Base-by-base conservation (phyloP, 2,113 vertebrate species). In the Thunnus maccoyii region DNA sequence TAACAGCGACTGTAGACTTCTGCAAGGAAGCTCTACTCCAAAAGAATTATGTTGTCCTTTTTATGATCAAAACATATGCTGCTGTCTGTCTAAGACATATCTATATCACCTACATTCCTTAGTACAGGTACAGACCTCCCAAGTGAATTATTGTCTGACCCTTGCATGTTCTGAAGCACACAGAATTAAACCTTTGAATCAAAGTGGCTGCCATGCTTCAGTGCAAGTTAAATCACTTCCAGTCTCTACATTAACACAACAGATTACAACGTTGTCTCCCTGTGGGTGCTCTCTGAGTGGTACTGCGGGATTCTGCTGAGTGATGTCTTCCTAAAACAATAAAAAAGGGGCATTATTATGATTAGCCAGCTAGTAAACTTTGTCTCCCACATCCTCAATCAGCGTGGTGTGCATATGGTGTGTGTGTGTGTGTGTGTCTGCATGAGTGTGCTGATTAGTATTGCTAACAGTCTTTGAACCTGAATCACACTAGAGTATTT, bases 281-380 rank as follows among this genome's bases (percentile, higher is more conserved):
- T 73, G 83, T 82, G 87, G 73, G 57, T 79, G 75, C 86, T 87
- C 66, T 47, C 65, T 64, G 47, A 87, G 76, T 66, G 64, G 74
- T 79, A 68, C 69, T 60, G 84, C 60, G 68, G 75, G 78, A 76
- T 50, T 76, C 76, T 72, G 85, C 86, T 94, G 92, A 95, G 83
- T 87, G 90, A 94, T 94, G 84, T 82, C 93, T 94, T 95, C 93
- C 94, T 91, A 87, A 90, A 93, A 90, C 91, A 89, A 92, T 92
- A 93, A 92, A 94, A 92, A 87, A 17, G 52, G 67, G 91, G 78
- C 93, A 91, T 92, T 93, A 92, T 91, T 92, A 87, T 95, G 91
- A 94, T 94, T 93, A 94, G 88, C 85, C 78, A 72, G 78, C 80
- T 75, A 88, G 92, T 93, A 92, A 92, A 92, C 70, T 67, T 87